Conservation (phyloP, 2,888 invertebrate species). For the Seira sanloemensis region DNA sequence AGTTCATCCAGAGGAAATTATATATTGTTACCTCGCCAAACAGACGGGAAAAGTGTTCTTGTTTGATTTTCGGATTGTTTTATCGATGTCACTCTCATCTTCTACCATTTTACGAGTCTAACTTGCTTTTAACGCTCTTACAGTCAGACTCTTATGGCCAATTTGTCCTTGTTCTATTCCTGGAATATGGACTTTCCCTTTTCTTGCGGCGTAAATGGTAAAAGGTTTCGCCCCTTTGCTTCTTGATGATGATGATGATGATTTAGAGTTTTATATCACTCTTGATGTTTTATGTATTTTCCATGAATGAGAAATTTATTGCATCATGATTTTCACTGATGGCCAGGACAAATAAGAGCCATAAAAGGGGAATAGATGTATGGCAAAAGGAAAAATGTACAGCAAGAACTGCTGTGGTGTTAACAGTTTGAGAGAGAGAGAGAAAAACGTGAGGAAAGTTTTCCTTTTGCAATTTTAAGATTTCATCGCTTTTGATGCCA, state of each 20-base stretch:
- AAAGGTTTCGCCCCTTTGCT: too few species aligned
- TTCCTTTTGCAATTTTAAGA: neutral
- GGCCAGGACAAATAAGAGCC: neutral
- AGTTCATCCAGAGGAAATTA: too few species aligned
- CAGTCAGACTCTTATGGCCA: neutral
- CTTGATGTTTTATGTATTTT: conserved; percentile 52
- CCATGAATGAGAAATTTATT: conserved; percentile 34
- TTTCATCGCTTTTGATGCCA: neutral
- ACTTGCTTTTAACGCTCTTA: neutral
- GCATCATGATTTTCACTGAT: neutral
- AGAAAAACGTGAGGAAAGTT: neutral
- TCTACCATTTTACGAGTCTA: neutral
- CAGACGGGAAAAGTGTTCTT: neutral
- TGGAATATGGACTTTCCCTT: neutral
- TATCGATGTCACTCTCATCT: neutral
- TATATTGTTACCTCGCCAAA: neutral
- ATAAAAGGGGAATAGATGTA: neutral
- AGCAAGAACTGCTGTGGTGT: too few species aligned
- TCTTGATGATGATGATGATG: too few species aligned
- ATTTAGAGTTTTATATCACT: conserved; percentile 15
- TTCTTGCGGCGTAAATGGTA: neutral
- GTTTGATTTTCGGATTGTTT: neutral
- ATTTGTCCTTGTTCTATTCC: neutral
- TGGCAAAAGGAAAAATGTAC: too few species aligned
- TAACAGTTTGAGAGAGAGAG: too few species aligned